Evolutionary conservation across 2,888 invertebrate genomes (phyloP), one percentile per base, ranked within the genome.

Genomic region (Gymnocheta viridis): DNA sequence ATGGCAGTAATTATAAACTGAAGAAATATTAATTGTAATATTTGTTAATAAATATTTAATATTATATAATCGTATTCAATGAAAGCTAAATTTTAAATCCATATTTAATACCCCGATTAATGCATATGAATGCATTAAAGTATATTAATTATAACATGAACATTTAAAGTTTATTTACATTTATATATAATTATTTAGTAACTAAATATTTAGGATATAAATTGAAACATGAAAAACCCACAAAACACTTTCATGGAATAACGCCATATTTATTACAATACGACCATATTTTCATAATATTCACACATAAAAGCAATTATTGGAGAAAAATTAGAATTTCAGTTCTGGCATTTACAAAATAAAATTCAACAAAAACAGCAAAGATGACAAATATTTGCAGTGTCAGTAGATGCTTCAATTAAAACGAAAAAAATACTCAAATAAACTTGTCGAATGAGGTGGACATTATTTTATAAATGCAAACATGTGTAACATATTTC

Each of bases 171-270:
- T 12, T 14, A 6, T 14, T 1, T n/a, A 41, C 14, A 12, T 7
- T n/a, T 38, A n/a, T 9, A 47, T 66, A 4, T 35, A 24, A 14
- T 9, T 44, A 44, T 47, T 51, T 54, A 64, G 29, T 51, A 22
- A 54, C 38, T 51, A 29, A 64, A 60, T 60, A 69, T 69, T 60
- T 72, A 14, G 17, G 51, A 76, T 70, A 70, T 38, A 76, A 82
- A 79, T 83, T 76, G 44, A 72, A 80, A n/a, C 77, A 72, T 80
- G 66, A 67, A 62, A 76, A 77, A 67, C 83, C 83, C 83, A 83
- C 74, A 83, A 83, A 80, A 83, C 83, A 83, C 83, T 79, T 83
- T 80, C 80, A 83, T 83, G 83, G 80, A 83, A 83, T 70, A 54
- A 72, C 76, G 83, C 83, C 83, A 80, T 80, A 83, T 70, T 80